Conservation (phyloP, 2,888 invertebrate species). For the Serrognathus titanus region DNA sequence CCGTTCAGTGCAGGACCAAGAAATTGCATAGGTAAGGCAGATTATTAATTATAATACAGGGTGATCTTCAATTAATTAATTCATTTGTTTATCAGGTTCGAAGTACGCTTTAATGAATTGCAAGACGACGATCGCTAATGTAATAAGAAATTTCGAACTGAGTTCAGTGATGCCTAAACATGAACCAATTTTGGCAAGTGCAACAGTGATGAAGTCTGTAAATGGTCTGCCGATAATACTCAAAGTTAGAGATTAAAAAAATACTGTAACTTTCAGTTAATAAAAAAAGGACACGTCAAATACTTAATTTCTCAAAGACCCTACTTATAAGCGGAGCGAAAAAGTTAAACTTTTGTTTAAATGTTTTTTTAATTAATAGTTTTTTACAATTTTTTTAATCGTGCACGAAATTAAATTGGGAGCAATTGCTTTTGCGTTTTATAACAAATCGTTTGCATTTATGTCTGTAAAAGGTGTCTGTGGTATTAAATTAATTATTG, state of each 20-base stretch:
- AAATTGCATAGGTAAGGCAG: slow-evolving; percentile 15
- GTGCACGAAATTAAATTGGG: no score
- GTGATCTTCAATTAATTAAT: neutral
- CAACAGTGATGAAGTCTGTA: slow-evolving; percentile 23
- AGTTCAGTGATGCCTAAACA: slow-evolving; percentile 23
- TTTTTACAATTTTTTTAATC: no score
- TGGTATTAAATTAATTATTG: no score
- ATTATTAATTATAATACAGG: neutral
- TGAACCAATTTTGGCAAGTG: slow-evolving; percentile 20
- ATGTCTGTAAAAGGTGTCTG: no score
- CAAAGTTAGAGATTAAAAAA: neutral
- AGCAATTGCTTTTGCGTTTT: no score
- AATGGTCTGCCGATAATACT: slow-evolving; percentile 26
- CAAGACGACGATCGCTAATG: slow-evolving; percentile 23
- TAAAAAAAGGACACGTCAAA: no score
- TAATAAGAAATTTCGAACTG: slow-evolving; percentile 24
- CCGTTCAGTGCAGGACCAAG: slow-evolving; percentile 19
- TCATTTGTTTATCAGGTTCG: slow-evolving; percentile 18
- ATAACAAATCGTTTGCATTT: no score
- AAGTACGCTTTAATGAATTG: slow-evolving; percentile 23
- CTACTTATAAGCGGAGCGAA: no score
- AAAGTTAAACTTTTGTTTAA: no score
- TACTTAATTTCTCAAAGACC: no score
- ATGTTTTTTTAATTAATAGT: no score
- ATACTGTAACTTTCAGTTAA: no score